A percentile compares a stretch with the other conserved stretches of the same genome.
phyloP scores from a whole-genome alignment of 92 coral and sea anemone species.

The Phenganax stokvisi region DNA sequence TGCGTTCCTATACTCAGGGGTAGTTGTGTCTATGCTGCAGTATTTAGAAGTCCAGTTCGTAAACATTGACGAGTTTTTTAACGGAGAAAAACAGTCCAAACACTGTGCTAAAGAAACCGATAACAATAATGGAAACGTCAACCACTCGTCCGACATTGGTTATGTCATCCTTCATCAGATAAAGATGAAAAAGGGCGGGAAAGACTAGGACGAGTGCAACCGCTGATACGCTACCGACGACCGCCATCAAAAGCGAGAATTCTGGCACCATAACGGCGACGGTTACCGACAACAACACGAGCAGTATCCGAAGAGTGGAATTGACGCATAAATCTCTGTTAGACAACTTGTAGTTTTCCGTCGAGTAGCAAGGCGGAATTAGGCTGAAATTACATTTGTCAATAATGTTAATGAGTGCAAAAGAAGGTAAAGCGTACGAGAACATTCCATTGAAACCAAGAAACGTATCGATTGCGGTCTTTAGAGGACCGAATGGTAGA shows the following conservation, averaged over 20 bases:
- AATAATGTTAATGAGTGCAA: constrained; percentile 77
- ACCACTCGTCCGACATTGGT: constrained; percentile 63
- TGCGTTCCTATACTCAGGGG: background rate
- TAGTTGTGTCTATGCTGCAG: background rate
- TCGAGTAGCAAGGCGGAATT: constrained; percentile 81
- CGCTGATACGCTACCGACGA: constrained; percentile 90
- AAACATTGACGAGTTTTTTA: constrained; percentile 66
- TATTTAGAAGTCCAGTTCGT: constrained; percentile 29
- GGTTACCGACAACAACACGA: constrained; percentile 64
- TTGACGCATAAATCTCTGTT: constrained; percentile 63
- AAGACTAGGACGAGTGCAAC: constrained; percentile 77
- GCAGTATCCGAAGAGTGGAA: constrained; percentile 64
- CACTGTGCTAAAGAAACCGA: constrained; percentile 80
- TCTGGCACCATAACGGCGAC: constrained; percentile 79
- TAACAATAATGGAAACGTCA: constrained; percentile 72
- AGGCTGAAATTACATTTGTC: constrained; percentile 67
- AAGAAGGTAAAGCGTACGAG: constrained; percentile 84
- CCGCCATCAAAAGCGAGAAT: constrained; percentile 90
- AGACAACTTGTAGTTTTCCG: constrained; percentile 62
- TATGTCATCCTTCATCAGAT: constrained; percentile 63
- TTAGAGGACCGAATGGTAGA: constrained; percentile 82
- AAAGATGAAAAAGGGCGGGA: constrained; percentile 82
- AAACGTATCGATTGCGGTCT: constrained; percentile 78
- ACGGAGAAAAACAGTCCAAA: constrained; percentile 85
- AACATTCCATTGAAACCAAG: constrained; percentile 91